Conservation (phyloP, 2,797 vertebrate species). For the Poliocrania exsul region DNA sequence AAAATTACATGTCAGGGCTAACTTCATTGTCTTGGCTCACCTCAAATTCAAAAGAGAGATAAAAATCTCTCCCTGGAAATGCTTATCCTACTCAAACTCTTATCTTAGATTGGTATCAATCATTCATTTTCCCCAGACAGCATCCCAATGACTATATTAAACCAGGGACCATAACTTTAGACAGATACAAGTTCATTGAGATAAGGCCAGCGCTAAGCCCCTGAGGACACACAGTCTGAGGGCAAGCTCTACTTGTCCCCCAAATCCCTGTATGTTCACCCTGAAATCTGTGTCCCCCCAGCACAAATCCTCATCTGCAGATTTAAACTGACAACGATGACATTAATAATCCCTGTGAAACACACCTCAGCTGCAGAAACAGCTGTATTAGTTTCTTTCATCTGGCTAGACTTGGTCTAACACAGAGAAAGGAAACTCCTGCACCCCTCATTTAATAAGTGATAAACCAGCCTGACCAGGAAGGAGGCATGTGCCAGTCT, state of each 20-base stretch:
- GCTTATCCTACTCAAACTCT: constrained; percentile 54
- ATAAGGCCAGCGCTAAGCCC: neutral
- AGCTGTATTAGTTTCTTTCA: neutral
- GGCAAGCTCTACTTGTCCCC: neutral
- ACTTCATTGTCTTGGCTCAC: constrained; percentile 44
- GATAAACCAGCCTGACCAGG: neutral
- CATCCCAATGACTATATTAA: constrained; percentile 53
- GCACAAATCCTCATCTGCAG: neutral
- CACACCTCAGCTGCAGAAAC: neutral
- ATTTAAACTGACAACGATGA: neutral
- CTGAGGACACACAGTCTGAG: neutral
- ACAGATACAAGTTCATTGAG: constrained; percentile 30
- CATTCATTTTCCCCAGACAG: constrained; percentile 53
- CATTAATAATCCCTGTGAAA: neutral
- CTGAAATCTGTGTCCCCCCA: neutral
- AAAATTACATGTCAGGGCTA: constrained; percentile 42
- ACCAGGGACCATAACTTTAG: constrained; percentile 48
- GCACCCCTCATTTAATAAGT: neutral
- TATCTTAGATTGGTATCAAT: constrained; percentile 65
- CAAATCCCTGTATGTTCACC: neutral
- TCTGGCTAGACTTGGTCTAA: neutral
- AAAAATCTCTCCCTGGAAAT: constrained; percentile 65
- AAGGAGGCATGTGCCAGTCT: rapidly evolving
- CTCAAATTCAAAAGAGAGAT: constrained; percentile 58
- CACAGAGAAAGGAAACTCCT: neutral